Base-by-base conservation (phyloP, 2,797 vertebrate species). In the Anniella stebbinsi region DNA sequence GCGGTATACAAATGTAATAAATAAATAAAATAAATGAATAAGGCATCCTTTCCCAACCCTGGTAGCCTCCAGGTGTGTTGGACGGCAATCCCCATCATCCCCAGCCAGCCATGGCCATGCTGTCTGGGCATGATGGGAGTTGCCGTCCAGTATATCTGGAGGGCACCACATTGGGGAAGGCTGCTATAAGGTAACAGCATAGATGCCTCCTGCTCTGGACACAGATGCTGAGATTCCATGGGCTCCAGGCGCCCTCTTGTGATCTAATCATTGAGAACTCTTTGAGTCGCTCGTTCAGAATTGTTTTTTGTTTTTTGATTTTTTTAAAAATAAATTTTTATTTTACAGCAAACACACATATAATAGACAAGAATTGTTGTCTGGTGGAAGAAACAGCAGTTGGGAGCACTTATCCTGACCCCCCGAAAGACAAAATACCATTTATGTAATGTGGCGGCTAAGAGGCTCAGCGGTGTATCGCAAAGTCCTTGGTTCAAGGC, bases 211-310 rank as follows among this genome's bases (percentile, higher is more conserved):
- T 80, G 12, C 0, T 6, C 25, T 45, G 48, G 72, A 89, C 21
- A n/a, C 33, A 0, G 60, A 60, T 0, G 0, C 89, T 17, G 86
- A 84, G 5, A 92, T 95, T 92, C 78, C 57, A 6, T 0, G 0
- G 91, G 88, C 89, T 93, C 69, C 17, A 10, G 88, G 95, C 94
- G 95, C 97, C 97, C 95, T 66, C 97, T 91, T 95, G 96, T 97
- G 97, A 95, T 87, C 51, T 54, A 78, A 54, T 8, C 7, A 7
- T 2, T 6, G 38, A 91, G 91, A 67, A 91, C 0, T 9, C 84
- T 83, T 93, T 88, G 51, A 8, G 10, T n/a, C 1, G 21, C 30
- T 0, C 0, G n/a, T 12, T 0, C 0, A 0, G 67, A 76, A 77
- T 54, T n/a, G n/a, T n/a, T n/a, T n/a, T n/a, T n/a, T n/a, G n/a